Base-by-base conservation (phyloP, 2,888 invertebrate genomes). In the Parochlus steinenii region DNA sequence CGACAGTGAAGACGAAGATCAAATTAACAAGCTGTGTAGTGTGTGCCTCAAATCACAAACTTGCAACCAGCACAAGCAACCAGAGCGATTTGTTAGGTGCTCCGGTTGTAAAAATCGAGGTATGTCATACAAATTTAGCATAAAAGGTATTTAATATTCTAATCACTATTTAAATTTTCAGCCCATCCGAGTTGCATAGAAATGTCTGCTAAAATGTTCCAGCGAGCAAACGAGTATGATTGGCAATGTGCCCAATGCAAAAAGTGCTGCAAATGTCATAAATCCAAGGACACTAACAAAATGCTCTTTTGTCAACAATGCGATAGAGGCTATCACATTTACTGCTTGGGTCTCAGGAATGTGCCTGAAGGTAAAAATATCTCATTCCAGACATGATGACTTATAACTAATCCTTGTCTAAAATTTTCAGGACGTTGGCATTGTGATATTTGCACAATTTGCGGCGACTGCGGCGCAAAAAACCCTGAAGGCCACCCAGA, bases 201-300 rank as follows among this genome's bases (percentile, higher is more conserved):
- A 47, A 69, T 93, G 55, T 70, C 78, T 18, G 63, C 73, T 40
- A 78, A 82, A 49, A 87, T 90, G 72, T 71, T 82, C 43, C 71
- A 73, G 41, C 77, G 82, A 45, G 80, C 86, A 42, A 74, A 76
- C 49, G 75, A 73, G 43, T 93, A 93, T 59, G 68, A 75, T 49
- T 93, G 92, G 93, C 85, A 85, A 58, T 93, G 92, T 55, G 80
- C 80, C 45, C 87, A 86, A 47, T 93, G 92, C 60, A 92, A 92
- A 64, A 73, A 75, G 31, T 93, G 93, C 62, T 73, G 76, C 42
- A 71, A 75, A 44, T 93, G 92, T 58, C 69, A 71, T 46, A 76
- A 76, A 54, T 75, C 79, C 22, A 74, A 74, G 44, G 79, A 82
- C 55, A 83, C 82, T 62, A 83, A 83, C 51, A 82, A 85, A 61